These are phyloP conservation scores for Polylopha cassiicola DNA, from an alignment of 2,888 invertebrate genomes.

Conservation along the genomic window DNA sequence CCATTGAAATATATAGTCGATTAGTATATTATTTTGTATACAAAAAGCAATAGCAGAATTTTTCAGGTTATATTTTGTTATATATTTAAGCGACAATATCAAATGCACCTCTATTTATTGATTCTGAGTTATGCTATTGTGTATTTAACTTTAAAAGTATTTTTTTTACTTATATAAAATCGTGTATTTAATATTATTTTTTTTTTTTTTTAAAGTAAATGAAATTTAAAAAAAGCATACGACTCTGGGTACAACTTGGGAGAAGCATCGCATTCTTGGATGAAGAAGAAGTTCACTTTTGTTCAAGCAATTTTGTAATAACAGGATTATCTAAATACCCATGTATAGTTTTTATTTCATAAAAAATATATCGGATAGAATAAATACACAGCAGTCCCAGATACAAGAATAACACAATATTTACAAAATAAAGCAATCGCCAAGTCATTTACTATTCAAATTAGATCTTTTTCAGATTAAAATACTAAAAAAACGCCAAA, in stretches of 20 bases:
- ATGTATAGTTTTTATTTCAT: background rate
- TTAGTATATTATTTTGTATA: too few relatives aligned
- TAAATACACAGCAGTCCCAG: constrained; percentile 42
- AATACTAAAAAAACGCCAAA: background rate
- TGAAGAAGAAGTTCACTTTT: constrained; percentile 32
- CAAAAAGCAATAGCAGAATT: too few relatives aligned
- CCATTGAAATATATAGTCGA: too few relatives aligned
- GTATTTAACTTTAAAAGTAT: constrained; percentile 1
- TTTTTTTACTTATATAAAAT: constrained; percentile 1
- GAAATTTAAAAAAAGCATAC: constrained; percentile 33
- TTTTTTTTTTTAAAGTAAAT: background rate
- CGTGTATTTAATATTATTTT: constrained; percentile 4
- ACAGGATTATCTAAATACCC: background rate
- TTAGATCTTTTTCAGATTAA: constrained; percentile 22
- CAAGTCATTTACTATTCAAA: constrained; percentile 34
- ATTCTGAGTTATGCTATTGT: background rate
- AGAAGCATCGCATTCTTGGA: constrained; percentile 60
- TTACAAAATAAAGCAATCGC: constrained; percentile 50
- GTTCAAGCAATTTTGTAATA: constrained; percentile 37
- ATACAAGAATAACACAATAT: constrained; percentile 47
- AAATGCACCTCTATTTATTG: too few relatives aligned
- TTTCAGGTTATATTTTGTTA: too few relatives aligned
- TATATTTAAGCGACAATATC: too few relatives aligned
- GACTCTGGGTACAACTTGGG: constrained; percentile 40
- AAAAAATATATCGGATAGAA: constrained; percentile 11